Evolutionary conservation across 1,140 invertebrate species (phyloP).

Genomic region (Megalonaias nervosa): DNA sequence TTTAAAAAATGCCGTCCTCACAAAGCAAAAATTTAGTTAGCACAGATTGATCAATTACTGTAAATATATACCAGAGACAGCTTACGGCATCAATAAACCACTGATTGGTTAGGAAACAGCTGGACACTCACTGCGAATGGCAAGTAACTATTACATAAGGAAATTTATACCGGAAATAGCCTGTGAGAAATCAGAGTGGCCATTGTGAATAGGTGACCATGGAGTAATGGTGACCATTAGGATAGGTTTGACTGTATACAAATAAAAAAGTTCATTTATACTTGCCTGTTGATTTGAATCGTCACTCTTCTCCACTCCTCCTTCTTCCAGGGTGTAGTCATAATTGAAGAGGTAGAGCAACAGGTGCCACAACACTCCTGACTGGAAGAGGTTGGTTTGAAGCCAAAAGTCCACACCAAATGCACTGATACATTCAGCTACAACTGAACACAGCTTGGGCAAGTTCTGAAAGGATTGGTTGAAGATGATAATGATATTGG

Average conservation of each 20-base stretch:
- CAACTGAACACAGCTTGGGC: constrained; percentile 83
- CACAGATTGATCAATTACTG: no score
- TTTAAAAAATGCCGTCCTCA: no score
- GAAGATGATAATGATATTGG: not conserved
- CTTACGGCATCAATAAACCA: no score
- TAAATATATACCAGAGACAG: no score
- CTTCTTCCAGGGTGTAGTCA: constrained; percentile 98
- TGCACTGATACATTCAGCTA: constrained; percentile 88
- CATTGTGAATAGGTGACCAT: not conserved
- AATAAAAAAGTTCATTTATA: not conserved
- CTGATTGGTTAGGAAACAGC: no score
- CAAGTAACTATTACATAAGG: not conserved
- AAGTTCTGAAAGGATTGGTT: constrained; percentile 77
- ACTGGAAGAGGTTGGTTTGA: constrained; percentile 91
- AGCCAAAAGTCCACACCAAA: constrained; percentile 87
- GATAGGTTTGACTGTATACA: not conserved
- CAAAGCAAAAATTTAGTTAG: no score
- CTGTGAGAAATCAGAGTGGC: not conserved
- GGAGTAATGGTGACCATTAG: no score
- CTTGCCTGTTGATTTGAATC: constrained; percentile 85
- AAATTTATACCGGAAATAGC: no score
- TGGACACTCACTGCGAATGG: not conserved
- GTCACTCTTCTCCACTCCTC: constrained; percentile 89
- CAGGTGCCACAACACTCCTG: constrained; percentile 94
- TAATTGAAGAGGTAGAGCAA: constrained; percentile 94